These are phyloP conservation scores for Pantherophis guttatus DNA, from an alignment of 2,113 vertebrate genomes.

Conservation along the genomic window DNA sequence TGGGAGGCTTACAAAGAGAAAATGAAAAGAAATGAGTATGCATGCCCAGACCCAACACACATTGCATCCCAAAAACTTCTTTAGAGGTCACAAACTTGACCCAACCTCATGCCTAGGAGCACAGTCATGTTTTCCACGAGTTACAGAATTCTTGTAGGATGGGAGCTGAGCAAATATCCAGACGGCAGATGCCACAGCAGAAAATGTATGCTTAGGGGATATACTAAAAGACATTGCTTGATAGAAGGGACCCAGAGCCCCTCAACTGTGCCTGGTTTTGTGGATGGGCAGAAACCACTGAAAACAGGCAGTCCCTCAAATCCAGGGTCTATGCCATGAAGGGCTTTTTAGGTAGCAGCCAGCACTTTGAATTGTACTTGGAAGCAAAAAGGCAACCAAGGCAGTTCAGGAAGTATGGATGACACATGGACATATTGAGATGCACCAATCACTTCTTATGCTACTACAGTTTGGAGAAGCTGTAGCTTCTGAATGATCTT, in stretches of 20 bases:
- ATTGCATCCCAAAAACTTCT: neutral
- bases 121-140: neutral
- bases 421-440: neutral
- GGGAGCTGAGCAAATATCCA: neutral
- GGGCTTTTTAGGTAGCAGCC: neutral
- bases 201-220: neutral
- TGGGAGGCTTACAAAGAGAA: neutral
- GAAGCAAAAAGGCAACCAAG: neutral
- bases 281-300: neutral
- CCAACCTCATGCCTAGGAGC: neutral
- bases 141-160: neutral
- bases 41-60: neutral
- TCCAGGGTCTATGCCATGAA: neutral
- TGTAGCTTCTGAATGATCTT: neutral
- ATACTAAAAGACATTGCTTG: neutral
- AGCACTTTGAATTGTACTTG: neutral
- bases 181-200: neutral
- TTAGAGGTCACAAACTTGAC: neutral
- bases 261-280: neutral
- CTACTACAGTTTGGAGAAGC: neutral
- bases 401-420: neutral
- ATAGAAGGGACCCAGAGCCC: neutral
- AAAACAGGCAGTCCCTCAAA: neutral
- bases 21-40: neutral
- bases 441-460: neutral